Evolutionary conservation across 2,797 vertebrate species (phyloP).

Genomic region (Chiloscyllium punctatum): DNA sequence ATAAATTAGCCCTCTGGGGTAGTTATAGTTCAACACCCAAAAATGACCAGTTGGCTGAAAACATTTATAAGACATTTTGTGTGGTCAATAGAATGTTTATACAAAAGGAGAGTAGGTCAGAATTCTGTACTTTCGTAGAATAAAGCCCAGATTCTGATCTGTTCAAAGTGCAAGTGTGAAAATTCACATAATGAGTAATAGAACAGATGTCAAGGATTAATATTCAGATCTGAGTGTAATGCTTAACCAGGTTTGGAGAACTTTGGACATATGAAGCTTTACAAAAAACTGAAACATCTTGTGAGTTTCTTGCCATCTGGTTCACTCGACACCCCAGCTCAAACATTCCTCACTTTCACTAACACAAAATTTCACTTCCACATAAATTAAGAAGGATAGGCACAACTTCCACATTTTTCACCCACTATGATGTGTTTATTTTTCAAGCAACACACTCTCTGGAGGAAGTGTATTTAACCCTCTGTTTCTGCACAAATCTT

Average conservation of each 20-base stretch:
- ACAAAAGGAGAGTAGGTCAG: no score
- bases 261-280: neutral
- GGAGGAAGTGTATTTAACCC: no score
- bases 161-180: no score
- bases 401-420: neutral
- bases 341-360: neutral
- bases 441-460: neutral
- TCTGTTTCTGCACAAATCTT: no score
- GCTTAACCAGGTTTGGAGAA: neutral
- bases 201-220: neutral
- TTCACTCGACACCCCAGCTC: neutral
- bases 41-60: neutral
- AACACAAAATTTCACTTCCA: neutral
- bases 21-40: no score
- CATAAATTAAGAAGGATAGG: neutral
- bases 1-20: no score
- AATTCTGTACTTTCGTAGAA: neutral
- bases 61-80: neutral
- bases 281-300: neutral
- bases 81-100: neutral
- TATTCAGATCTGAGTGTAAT: neutral
- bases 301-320: constrained; percentile 1
- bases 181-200: no score
- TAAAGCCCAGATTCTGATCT: neutral
- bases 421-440: neutral